These are phyloP conservation scores for Nemapogon koenigi DNA, from an alignment of 2,888 invertebrate genomes.

Conservation along the genomic window DNA sequence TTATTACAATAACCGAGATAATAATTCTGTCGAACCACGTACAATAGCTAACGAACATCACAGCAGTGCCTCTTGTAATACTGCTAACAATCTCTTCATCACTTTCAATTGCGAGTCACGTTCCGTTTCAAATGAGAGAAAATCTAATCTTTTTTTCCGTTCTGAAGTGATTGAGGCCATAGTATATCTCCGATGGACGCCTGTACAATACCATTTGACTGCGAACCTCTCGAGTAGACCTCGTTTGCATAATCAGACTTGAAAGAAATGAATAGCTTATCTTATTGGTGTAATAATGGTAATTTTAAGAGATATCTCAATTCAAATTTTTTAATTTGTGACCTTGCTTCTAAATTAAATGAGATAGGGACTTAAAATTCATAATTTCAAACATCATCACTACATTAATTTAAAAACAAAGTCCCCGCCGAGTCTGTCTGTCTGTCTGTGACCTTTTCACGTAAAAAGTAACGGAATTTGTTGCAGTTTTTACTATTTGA, in stretches of 20 bases:
- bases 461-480: no score
- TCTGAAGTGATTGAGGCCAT: constrained; percentile 37
- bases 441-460: no score
- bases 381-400: no score
- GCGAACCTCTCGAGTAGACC: constrained; percentile 31
- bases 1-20: no score
- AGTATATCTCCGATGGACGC: constrained; percentile 29
- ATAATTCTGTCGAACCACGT: constrained; percentile 40
- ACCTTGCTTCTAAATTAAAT: no score
- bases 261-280: constrained; percentile 17
- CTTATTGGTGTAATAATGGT: constrained; percentile 8
- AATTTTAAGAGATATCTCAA: no score
- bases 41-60: constrained; percentile 39
- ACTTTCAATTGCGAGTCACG: constrained; percentile 42
- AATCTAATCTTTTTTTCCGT: constrained; percentile 48
- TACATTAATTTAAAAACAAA: no score
- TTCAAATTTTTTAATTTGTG: no score
- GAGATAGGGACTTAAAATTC: no score
- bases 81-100: constrained; percentile 37
- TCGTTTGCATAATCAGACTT: constrained; percentile 43
- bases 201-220: constrained; percentile 36
- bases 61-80: constrained; percentile 28
- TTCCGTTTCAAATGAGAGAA: constrained; percentile 44
- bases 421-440: no score
- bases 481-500: no score